Base-by-base conservation (phyloP, 2,888 invertebrate genomes). In the Diplolepis rosae region DNA sequence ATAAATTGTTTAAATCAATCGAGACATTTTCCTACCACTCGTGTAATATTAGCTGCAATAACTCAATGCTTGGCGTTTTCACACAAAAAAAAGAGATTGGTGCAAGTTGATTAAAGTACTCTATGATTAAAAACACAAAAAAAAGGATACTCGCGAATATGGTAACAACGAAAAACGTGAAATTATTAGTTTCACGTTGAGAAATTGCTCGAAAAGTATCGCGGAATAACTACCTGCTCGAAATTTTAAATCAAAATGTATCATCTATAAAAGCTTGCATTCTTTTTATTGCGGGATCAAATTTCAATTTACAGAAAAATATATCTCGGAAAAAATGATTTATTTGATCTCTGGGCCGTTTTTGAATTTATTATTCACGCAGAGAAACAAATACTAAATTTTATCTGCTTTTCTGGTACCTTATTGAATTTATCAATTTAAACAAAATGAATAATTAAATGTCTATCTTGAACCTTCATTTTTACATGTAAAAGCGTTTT, bases 1-100 rank as follows among this genome's bases (percentile, higher is more conserved):
- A 66, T 66, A 70, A 72, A 72, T 67, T 65, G 52, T 65, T 68
- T 27, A 68, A 71, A 70, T 61, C 54, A 45, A 73, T 66, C 50
- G 28, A 56, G 67, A 42, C 51, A n/a, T 45, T 54, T 66, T 66
- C 24, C 32, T 42, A 39, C n/a, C 28, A 52, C n/a, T n/a, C 61
- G 24, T 61, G 61, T 61, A 27, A 39, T 61, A 61, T 39, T 61
- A 61, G 35, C 56, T 56, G 61, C 39, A 61, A 61, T 61, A 61
- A 61, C 39, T 61, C 61, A 61, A 39, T 22, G n/a, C 39, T 28
- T 3, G 15, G 22, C 15, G 54, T 32, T 54, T 54, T 54, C 54
- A 54, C 18, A 9, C 15, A 54, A 32, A 32, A 30, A 32, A 54
- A 54, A 30, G 30, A 54, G 54, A 54, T 54, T 54, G 54, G 54